phyloP scores from a whole-genome alignment of 2,888 invertebrate species.

The Limnephilus lunatus region DNA sequence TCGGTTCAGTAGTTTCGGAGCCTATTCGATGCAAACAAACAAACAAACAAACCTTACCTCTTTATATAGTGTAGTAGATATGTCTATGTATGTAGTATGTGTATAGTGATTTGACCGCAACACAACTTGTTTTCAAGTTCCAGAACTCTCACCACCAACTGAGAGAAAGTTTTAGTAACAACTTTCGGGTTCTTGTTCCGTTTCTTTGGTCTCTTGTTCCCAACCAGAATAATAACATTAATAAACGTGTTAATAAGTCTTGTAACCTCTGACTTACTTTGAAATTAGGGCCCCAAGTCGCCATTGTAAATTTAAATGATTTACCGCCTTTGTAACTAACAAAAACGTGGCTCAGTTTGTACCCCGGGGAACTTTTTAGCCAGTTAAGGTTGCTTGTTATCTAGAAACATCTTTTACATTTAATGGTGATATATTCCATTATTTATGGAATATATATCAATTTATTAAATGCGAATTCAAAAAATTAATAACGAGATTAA shows the following conservation, averaged over 20 bases:
- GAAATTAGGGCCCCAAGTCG: not conserved
- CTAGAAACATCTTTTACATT: not conserved
- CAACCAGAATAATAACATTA: not conserved
- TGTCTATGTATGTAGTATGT: too few species aligned
- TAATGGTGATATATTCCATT: too few species aligned
- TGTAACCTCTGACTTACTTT: not conserved
- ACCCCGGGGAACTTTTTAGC: not conserved
- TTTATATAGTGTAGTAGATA: too few species aligned
- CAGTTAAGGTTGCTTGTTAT: not conserved
- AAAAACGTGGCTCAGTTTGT: not conserved
- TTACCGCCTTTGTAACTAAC: not conserved
- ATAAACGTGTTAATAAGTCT: not conserved
- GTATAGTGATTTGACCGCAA: not conserved
- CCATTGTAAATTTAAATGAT: not conserved
- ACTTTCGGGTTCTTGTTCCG: not conserved
- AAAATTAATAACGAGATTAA: too few species aligned
- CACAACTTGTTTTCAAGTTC: not conserved
- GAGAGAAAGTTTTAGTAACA: not conserved
- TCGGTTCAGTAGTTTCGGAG: too few species aligned
- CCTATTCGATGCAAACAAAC: too few species aligned
- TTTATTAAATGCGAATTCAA: too few species aligned
- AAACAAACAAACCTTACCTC: too few species aligned
- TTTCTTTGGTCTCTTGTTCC: not conserved
- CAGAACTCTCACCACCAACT: not conserved
- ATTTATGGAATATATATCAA: too few species aligned